Conservation (phyloP, 1,140 invertebrate species). For the Latrodectus geometricus region DNA sequence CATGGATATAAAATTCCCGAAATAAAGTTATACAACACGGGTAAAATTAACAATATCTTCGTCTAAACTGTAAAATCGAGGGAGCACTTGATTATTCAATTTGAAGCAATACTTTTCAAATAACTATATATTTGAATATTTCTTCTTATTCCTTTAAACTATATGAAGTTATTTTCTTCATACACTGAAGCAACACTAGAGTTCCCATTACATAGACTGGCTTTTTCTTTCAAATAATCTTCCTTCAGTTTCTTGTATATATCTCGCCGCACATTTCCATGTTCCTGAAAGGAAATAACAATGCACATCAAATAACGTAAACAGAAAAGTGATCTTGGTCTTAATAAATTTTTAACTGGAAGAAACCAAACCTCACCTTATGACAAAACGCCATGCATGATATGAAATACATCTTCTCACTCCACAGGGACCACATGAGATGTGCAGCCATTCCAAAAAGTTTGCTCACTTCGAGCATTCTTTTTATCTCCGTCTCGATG, state of each 20-base stretch:
- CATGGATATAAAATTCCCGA: too few species aligned
- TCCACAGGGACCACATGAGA: constrained; percentile 94
- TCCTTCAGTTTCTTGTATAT: constrained; percentile 67
- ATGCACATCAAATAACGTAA: not conserved
- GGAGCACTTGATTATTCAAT: too few species aligned
- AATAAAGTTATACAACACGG: too few species aligned
- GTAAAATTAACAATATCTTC: too few species aligned
- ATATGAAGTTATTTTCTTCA: too few species aligned
- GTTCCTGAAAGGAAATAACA: constrained; percentile 66
- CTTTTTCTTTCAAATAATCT: not conserved
- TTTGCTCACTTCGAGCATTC: constrained; percentile 80
- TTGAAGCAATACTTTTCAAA: too few species aligned
- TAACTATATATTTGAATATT: too few species aligned
- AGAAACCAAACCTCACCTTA: not conserved
- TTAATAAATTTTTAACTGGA: not conserved
- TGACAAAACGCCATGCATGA: constrained; percentile 77
- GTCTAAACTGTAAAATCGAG: too few species aligned
- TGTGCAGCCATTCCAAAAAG: constrained; percentile 89
- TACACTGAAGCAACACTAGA: too few species aligned
- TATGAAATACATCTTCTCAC: constrained; percentile 76
- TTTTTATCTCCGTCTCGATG: constrained; percentile 65
- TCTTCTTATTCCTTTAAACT: too few species aligned
- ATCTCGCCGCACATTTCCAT: constrained; percentile 67
- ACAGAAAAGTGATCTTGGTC: constrained; percentile 27
- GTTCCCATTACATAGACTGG: too few species aligned